Conservation (phyloP, 2,888 invertebrate species). For the Pilophorus perplexus region DNA sequence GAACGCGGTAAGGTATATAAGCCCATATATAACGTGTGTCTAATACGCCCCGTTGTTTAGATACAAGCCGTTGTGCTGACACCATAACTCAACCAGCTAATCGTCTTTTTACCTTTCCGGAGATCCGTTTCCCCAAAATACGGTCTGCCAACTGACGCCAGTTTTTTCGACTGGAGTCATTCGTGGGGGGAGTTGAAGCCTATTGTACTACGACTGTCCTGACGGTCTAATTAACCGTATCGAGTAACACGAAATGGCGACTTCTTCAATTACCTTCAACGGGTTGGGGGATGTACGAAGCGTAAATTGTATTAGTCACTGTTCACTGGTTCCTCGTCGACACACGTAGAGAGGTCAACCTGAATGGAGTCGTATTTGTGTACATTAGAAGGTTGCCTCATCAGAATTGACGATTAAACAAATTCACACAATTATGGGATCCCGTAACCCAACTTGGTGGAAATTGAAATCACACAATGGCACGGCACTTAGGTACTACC, state of each 20-base stretch:
- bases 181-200: not conserved
- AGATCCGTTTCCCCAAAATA: not conserved
- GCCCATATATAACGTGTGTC: conserved; percentile 1
- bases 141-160: conserved; percentile 25
- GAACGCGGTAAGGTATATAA: too few relatives aligned
- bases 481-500: too few relatives aligned
- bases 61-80: conserved; percentile 7
- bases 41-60: not conserved
- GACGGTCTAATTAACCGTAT: conserved; percentile 14
- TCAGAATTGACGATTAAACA: too few relatives aligned
- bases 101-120: conserved; percentile 9
- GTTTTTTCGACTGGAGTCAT: not conserved
- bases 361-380: too few relatives aligned
- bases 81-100: conserved; percentile 30
- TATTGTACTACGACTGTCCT: not conserved
- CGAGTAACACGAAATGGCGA: conserved; percentile 12
- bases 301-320: conserved; percentile 21
- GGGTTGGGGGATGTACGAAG: not conserved
- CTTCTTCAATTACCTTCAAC: conserved; percentile 24
- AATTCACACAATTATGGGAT: too few relatives aligned
- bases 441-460: too few relatives aligned
- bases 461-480: too few relatives aligned
- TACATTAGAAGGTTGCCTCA: too few relatives aligned
- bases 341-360: too few relatives aligned
- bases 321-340: not conserved